Conservation (phyloP, 2,113 vertebrate species). For the Capreolus pygargus region DNA sequence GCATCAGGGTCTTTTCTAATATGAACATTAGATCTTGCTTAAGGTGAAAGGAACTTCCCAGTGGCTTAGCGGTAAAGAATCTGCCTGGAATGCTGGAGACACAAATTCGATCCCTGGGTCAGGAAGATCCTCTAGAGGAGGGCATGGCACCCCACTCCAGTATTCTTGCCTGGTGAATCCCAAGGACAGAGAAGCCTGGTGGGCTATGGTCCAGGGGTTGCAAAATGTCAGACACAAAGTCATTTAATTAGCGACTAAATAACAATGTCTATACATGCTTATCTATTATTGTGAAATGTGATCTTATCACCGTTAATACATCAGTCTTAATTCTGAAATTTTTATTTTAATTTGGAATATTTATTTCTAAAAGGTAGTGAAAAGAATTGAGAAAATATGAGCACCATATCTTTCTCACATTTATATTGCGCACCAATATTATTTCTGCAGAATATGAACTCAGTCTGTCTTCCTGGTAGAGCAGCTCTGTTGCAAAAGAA, state of each 20-base stretch:
- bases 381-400: not conserved
- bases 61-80: not conserved
- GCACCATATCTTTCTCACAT: not conserved
- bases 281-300: not conserved
- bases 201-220: not conserved
- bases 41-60: not conserved
- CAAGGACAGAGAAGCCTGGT: not conserved
- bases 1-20: not conserved
- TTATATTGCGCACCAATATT: not conserved
- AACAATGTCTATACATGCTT: not conserved
- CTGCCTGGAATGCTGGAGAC: not conserved
- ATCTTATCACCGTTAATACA: not conserved
- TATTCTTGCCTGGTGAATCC: not conserved
- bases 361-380: not conserved
- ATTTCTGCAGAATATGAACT: not conserved
- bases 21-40: not conserved
- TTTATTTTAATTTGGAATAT: not conserved
- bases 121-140: not conserved
- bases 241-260: not conserved
- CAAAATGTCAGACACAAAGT: not conserved
- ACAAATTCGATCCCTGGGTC: not conserved
- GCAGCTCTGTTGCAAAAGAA: not conserved
- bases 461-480: too few species aligned
- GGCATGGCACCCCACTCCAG: not conserved
- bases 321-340: not conserved